Conservation (phyloP, 2,888 invertebrate species). For the Ophion slaviceki region DNA sequence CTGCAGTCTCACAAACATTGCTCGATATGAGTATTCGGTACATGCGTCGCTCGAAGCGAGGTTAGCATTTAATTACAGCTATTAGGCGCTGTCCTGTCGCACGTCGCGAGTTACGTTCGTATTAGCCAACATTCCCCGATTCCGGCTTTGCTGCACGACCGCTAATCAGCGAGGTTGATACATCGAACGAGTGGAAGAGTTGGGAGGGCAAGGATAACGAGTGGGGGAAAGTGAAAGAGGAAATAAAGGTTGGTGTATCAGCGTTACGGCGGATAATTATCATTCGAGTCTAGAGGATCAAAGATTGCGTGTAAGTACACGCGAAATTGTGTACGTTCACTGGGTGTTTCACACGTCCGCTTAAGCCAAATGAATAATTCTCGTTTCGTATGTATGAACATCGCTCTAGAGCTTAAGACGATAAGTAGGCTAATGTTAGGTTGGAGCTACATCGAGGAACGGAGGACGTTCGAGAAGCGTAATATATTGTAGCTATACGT, state of each 20-base stretch:
- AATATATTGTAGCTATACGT: constrained; percentile 34
- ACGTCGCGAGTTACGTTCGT: constrained; percentile 57
- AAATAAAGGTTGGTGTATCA: constrained; percentile 30
- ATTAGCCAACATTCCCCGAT: constrained; percentile 64
- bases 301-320: constrained; percentile 42
- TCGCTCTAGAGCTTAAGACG: constrained; percentile 38
- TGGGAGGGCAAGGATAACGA: constrained; percentile 2
- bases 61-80: constrained; percentile 56
- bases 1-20: not conserved
- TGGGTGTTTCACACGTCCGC: constrained; percentile 38
- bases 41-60: constrained; percentile 10
- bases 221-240: constrained; percentile 8
- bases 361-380: constrained; percentile 63
- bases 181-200: constrained; percentile 41
- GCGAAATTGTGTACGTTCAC: constrained; percentile 17
- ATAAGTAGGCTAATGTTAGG: constrained; percentile 26
- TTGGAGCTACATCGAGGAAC: constrained; percentile 31
- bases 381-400: constrained; percentile 25
- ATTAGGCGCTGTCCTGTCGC: constrained; percentile 48
- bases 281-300: constrained; percentile 47
- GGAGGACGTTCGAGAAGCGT: constrained; percentile 42
- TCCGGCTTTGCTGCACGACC: constrained; percentile 46
- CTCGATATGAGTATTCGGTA: constrained; percentile 13
- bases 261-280: constrained; percentile 47
- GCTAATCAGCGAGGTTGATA: constrained; percentile 37